Evolutionary conservation across 2,113 vertebrate species (phyloP).

Genomic region (Sturnira hondurensis): DNA sequence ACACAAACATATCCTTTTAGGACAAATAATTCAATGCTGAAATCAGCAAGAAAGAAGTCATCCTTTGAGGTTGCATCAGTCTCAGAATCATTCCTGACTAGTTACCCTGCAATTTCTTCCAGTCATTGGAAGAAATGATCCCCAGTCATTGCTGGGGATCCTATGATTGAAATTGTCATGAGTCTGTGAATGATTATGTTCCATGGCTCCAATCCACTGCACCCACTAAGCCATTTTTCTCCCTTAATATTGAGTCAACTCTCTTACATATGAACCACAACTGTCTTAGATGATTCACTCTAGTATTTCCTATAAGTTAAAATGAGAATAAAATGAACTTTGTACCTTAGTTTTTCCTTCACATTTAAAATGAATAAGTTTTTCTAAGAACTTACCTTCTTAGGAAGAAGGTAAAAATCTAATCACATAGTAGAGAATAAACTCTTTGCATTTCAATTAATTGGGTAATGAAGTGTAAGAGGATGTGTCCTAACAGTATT

Average conservation of each 20-base stretch:
- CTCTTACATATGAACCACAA: neutral
- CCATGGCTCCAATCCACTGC: neutral
- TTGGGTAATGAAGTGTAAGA: neutral
- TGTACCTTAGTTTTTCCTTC: neutral
- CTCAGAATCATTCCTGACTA: neutral
- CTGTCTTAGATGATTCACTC: neutral
- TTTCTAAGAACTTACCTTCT: neutral
- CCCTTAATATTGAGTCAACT: neutral
- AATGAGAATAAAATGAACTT: neutral
- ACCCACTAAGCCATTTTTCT: neutral
- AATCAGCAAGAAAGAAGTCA: neutral
- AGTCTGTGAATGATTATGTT: constrained; percentile 37
- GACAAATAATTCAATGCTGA: neutral
- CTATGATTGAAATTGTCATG: constrained; percentile 43
- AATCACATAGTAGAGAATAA: neutral
- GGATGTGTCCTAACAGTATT: constrained; percentile 57
- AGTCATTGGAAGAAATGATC: too few species aligned
- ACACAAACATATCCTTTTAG: neutral
- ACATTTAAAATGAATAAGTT: neutral
- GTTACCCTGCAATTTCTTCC: constrained; percentile 15
- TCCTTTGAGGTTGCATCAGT: neutral
- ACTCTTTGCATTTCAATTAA: neutral
- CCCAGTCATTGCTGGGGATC: neutral
- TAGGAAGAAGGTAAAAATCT: neutral
- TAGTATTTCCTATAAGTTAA: neutral